Evolutionary conservation across 2,888 invertebrate genomes (phyloP), one percentile per base, ranked within the genome.

Genomic region (Leistus spinibarbis): DNA sequence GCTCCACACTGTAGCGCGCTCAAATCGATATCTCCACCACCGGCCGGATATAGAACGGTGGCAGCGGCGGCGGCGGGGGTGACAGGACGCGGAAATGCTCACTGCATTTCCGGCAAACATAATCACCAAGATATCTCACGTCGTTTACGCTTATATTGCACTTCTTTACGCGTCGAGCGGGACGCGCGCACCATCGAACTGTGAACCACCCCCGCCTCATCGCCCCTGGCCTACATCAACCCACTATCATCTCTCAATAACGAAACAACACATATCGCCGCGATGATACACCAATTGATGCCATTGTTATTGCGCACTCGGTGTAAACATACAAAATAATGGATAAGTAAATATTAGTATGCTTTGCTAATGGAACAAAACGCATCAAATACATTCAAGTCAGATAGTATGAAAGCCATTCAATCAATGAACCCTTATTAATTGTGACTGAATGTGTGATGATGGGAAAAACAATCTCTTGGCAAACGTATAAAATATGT

Each of bases 1-100:
- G 40, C 40, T 40, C 40, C 10, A 40, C 40, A 40, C 40, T 40
- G 40, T 24, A 24, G 5, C 40, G 5, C 40, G 40, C 40, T 27
- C 23, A n/a, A 64, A 71, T 71, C 71, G 71, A 71, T 71, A 64
- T 57, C 24, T 69, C 57, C 69, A 54, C 54, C 19, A 69, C 57
- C 22, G 17, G 56, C 23, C 68, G 24, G 56, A 56, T 23, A 62
- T n/a, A 23, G 70, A 53, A 57, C 17, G 57, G 57, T 19, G 22
- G 20, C 63, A 70, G 22, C 16, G 53, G 23, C 20, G 60, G 60
- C 17, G 54, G 10, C 22, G 64, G 23, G 64, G 24, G 2, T 19
- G 23, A 27, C 65, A 27, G 27, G 27, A 68, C 16, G 68, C n/a
- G 54, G 19, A 17, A 22, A 16, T 60, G 60, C 17, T 20, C 22